phyloP scores from a whole-genome alignment of 2,888 invertebrate species.

The Amitus sp. region DNA sequence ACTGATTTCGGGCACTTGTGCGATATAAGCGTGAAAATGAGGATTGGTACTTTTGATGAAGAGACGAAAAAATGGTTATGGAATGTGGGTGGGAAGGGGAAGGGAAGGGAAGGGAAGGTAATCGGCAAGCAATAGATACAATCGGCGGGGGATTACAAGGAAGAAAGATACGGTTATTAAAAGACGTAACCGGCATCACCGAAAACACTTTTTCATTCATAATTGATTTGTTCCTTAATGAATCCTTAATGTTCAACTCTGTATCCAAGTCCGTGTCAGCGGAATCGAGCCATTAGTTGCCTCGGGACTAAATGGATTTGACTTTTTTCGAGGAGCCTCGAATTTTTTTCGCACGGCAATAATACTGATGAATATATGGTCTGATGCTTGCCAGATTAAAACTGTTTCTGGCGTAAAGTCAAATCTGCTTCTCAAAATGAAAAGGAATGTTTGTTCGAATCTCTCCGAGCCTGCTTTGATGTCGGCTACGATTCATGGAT shows the following conservation, averaged over 20 bases:
- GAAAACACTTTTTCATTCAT: background rate
- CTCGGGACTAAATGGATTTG: conserved; percentile 12
- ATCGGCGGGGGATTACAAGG: too few relatives aligned
- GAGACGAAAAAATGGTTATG: too few relatives aligned
- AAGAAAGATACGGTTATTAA: background rate
- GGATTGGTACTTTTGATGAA: too few relatives aligned
- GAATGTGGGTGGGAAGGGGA: too few relatives aligned
- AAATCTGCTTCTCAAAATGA: conserved; percentile 1
- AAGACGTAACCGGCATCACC: background rate
- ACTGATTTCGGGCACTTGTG: too few relatives aligned
- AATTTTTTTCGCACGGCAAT: background rate
- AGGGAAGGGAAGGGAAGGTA: too few relatives aligned
- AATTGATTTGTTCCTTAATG: background rate
- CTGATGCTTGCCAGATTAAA: conserved; percentile 25
- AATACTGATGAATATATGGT: conserved; percentile 5
- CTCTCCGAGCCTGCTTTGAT: conserved; percentile 1
- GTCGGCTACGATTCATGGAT: conserved; percentile 23
- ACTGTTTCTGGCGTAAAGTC: conserved; percentile 3
- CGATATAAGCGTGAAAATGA: too few relatives aligned
- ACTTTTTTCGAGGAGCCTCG: conserved; percentile 4
- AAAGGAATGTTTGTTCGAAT: background rate
- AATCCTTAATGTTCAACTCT: background rate
- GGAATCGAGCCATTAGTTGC: conserved; percentile 12
- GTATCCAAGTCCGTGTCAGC: conserved; percentile 7
- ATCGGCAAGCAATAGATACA: too few relatives aligned